Evolutionary conservation across 2,797 vertebrate species (phyloP).

Genomic region (Pseudopleuronectes americanus): DNA sequence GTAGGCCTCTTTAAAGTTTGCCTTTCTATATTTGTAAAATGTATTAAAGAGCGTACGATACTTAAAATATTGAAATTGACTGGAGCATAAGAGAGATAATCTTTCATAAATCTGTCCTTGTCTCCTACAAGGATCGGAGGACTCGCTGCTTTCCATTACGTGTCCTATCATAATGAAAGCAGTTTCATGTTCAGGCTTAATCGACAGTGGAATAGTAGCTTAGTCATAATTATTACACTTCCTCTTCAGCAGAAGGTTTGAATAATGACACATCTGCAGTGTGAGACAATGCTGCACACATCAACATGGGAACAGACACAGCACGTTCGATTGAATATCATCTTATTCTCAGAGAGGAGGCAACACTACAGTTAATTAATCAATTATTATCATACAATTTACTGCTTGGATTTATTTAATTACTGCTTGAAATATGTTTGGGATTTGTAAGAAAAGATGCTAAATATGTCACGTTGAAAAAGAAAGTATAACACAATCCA

Average conservation of each 20-base stretch:
- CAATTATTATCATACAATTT: conserved; percentile 10
- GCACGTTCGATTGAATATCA: conserved; percentile 25
- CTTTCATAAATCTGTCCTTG: background rate
- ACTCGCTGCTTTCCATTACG: background rate
- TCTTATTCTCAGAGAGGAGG: background rate
- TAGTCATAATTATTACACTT: conserved; percentile 38
- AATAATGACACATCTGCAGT: conserved; percentile 31
- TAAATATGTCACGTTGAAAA: background rate
- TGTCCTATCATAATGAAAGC: conserved; percentile 27
- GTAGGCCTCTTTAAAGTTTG: background rate
- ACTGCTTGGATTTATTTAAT: conserved; percentile 3
- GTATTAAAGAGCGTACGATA: background rate
- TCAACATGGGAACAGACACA: conserved; percentile 16
- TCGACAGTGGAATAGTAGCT: conserved; percentile 23
- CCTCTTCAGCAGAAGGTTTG: conserved; percentile 22
- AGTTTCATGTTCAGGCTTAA: conserved; percentile 16
- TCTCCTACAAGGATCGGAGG: background rate
- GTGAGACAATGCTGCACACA: background rate
- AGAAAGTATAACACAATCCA: no score
- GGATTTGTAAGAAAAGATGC: background rate
- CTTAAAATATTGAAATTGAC: background rate
- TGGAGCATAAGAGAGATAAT: background rate
- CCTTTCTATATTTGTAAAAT: no score
- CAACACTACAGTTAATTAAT: background rate
- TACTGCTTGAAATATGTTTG: background rate